Evolutionary conservation across 2,113 vertebrate genomes (phyloP).

Genomic region (Trichechus manatus): DNA sequence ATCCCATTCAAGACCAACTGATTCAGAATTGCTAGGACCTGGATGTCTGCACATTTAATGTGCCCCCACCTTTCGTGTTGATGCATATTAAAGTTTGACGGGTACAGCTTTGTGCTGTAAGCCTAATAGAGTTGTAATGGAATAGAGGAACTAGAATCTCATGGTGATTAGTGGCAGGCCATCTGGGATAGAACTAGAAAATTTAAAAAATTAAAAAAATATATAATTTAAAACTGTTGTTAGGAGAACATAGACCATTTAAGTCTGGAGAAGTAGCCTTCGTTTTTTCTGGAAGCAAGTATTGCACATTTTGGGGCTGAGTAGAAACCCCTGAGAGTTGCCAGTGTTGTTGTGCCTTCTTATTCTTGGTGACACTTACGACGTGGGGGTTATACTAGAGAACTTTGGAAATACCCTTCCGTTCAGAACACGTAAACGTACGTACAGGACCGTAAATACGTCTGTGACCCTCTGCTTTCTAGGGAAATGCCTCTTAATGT

Average conservation of each 20-base stretch:
- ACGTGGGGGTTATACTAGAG: neutral
- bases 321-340: neutral
- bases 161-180: neutral
- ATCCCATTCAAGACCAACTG: neutral
- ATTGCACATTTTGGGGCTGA: neutral
- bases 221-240: neutral
- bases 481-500: neutral
- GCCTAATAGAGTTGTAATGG: neutral
- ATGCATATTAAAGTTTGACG: neutral
- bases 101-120: neutral
- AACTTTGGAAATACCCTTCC: neutral
- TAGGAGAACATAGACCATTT: neutral
- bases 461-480: neutral
- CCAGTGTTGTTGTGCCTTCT: neutral
- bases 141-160: neutral
- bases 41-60: neutral
- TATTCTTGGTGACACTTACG: slow-evolving; percentile 9
- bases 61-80: neutral
- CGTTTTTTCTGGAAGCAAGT: neutral
- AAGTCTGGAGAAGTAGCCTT: neutral
- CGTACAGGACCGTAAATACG: neutral
- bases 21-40: neutral
- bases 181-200: neutral
- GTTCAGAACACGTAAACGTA: neutral
- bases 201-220: neutral